Percentiles rank a stretch among this genome's conserved stretches.
Conservation (phyloP, 1,140 invertebrate genomes). For the Leptopilina clavipes region DNA sequence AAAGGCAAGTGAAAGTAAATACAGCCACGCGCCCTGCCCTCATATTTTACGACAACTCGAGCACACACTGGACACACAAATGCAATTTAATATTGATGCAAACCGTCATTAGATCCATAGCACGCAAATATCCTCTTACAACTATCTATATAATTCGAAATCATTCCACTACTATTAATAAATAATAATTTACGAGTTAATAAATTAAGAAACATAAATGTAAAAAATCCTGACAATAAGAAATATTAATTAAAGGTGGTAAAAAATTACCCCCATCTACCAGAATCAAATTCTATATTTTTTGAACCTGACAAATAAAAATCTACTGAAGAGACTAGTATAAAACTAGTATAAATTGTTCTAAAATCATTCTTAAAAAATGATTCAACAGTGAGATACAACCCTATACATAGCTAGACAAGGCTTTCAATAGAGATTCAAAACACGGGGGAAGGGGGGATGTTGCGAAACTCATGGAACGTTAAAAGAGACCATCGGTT, state of each 20-base stretch:
- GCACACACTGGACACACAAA: constrained; percentile 33
- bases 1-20: constrained; percentile 62
- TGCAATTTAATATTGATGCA: neutral
- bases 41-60: constrained; percentile 23
- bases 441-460: no score
- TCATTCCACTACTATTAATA: no score
- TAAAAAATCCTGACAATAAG: no score
- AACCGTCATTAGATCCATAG: neutral
- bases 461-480: constrained; percentile 3
- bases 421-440: neutral
- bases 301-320: no score
- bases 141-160: neutral
- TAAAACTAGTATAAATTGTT: no score
- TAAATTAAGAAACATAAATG: no score
- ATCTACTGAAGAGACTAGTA: no score
- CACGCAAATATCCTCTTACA: neutral
- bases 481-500: neutral
- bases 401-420: neutral
- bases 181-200: no score
- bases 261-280: no score
- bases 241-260: no score
- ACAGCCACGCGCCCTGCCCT: constrained; percentile 57
- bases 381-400: neutral
- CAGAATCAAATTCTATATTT: no score
- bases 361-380: no score